phyloP scores from a whole-genome alignment of 1,140 invertebrate genomes.

The Papilio glaucus region DNA sequence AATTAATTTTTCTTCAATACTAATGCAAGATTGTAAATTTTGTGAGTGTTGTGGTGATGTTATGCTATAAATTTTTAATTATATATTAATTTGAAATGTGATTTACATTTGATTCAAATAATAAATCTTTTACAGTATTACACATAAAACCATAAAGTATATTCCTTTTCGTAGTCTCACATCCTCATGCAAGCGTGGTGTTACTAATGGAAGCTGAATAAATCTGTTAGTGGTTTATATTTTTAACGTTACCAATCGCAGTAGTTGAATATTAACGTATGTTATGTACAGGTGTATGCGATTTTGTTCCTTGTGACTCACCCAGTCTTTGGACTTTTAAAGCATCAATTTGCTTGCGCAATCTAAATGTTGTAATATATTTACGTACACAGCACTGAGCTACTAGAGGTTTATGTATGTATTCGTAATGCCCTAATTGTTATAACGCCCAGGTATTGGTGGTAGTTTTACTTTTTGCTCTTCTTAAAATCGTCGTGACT shows the following conservation, averaged over 20 bases:
- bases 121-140: neutral
- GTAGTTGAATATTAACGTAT: neutral
- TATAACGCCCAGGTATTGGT: constrained; percentile 18
- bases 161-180: neutral
- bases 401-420: constrained; percentile 12
- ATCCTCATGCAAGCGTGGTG: neutral
- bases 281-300: constrained; percentile 3
- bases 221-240: neutral
- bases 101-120: constrained; percentile 19
- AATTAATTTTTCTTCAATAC: neutral
- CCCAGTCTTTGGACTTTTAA: neutral
- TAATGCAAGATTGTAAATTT: neutral
- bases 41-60: neutral
- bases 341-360: constrained; percentile 23
- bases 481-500: constrained; percentile 2
- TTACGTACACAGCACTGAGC: constrained; percentile 9
- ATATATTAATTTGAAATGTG: constrained; percentile 10
- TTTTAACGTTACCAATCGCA: neutral
- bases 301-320: neutral
- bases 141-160: neutral
- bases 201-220: neutral
- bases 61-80: too few relatives aligned
- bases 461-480: constrained; percentile 20
- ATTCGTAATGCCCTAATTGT: neutral
- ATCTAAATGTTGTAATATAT: constrained; percentile 23